Evolutionary conservation across 2,113 vertebrate genomes (phyloP).

Genomic region (Xiphias gladius): DNA sequence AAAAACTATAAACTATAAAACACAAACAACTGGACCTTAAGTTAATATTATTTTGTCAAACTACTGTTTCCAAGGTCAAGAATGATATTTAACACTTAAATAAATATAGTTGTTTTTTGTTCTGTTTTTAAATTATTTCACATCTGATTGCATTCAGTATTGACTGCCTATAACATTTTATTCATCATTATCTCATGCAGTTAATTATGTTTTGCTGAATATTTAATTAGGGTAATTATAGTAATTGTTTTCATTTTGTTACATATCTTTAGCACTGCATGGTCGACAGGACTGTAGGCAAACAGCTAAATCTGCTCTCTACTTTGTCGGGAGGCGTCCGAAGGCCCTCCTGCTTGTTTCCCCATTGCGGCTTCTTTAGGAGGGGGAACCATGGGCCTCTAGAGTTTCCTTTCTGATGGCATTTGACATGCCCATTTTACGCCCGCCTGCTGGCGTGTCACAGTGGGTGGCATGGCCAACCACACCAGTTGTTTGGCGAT

Average conservation of each 20-base stretch:
- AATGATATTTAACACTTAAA: not conserved
- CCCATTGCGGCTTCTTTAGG: slow-evolving; percentile 21
- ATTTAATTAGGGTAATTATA: not conserved
- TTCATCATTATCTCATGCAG: not conserved
- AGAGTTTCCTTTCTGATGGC: slow-evolving; percentile 82
- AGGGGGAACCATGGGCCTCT: slow-evolving; percentile 62
- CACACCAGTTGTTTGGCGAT: slow-evolving; percentile 84
- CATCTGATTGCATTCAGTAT: no score
- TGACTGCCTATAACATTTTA: no score
- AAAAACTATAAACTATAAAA: no score
- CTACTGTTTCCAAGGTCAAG: not conserved
- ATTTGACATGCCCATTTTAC: slow-evolving; percentile 79
- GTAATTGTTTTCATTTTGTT: not conserved
- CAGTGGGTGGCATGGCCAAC: slow-evolving; percentile 83
- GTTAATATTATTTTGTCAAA: not conserved
- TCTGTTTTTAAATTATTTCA: no score
- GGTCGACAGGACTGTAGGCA: not conserved
- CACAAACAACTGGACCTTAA: no score
- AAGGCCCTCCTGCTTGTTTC: slow-evolving; percentile 29
- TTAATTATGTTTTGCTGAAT: not conserved
- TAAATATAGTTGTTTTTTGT: not conserved
- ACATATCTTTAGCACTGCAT: not conserved
- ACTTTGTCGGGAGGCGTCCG: slow-evolving; percentile 3
- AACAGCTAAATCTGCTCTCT: slow-evolving; percentile 29
- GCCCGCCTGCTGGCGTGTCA: slow-evolving; percentile 66